A percentile compares a stretch with the other conserved stretches of the same genome.
These are phyloP conservation scores for Drosophila cyrtoloma DNA, from an alignment of 2,888 invertebrate genomes.

Conservation along the genomic window DNA sequence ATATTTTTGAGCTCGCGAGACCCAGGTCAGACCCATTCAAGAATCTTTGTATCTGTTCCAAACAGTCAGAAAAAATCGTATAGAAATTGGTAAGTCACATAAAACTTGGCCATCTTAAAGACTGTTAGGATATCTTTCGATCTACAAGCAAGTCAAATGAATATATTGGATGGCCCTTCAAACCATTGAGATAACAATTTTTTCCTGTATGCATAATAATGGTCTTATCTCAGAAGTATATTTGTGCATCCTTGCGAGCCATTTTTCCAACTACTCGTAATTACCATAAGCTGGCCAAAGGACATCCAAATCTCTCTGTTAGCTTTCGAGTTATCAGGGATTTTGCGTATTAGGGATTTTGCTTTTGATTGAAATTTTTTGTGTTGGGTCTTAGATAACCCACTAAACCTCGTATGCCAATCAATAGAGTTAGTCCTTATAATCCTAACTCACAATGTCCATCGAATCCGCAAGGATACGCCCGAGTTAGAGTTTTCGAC, in stretches of 20 bases:
- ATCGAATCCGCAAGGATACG: not conserved
- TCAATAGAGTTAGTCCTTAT: not conserved
- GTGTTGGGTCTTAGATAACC: not conserved
- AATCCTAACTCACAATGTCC: not conserved
- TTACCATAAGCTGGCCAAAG: not conserved
- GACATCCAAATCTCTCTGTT: not conserved
- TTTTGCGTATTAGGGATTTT: not conserved
- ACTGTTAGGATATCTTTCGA: not conserved
- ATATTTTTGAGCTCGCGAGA: not conserved
- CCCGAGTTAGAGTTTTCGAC: not conserved
- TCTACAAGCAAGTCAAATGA: not conserved
- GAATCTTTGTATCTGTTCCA: not conserved
- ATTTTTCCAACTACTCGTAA: not conserved
- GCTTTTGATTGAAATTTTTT: not conserved
- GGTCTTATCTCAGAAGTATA: not conserved
- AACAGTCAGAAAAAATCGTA: not conserved
- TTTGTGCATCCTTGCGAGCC: not conserved
- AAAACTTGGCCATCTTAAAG: not conserved
- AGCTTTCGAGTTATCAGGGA: not conserved
- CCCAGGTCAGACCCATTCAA: not conserved
- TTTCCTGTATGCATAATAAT: not conserved
- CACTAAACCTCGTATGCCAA: not conserved
- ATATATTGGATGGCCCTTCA: not conserved
- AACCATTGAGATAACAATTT: not conserved
- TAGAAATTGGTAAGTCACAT: not conserved